Evolutionary conservation across 2,888 invertebrate genomes (phyloP).

Genomic region (Agrochola circellaris): DNA sequence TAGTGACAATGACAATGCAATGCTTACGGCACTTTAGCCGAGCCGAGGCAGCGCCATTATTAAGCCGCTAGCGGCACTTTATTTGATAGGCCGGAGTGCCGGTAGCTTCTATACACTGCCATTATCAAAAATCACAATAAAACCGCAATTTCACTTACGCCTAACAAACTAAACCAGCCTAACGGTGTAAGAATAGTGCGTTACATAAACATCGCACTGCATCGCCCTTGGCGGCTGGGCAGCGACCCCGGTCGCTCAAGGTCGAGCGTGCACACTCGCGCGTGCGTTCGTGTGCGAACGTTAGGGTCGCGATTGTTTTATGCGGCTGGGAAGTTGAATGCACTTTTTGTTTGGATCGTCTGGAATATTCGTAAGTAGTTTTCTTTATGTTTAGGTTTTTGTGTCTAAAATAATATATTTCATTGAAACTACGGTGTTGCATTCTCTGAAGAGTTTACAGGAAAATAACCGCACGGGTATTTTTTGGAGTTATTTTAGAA

Average conservation of each 20-base stretch:
- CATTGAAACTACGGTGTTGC: neutral
- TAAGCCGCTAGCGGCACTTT: too few species aligned
- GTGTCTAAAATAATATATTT: neutral
- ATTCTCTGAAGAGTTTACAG: neutral
- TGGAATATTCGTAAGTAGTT: neutral
- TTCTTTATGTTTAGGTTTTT: neutral
- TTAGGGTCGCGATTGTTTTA: constrained; percentile 50
- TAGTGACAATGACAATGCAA: too few species aligned
- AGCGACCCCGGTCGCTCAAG: constrained; percentile 80
- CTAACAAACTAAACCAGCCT: constrained; percentile 36
- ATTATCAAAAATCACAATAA: constrained; percentile 13
- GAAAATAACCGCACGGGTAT: neutral
- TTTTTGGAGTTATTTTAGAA: neutral
- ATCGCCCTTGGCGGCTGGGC: constrained; percentile 81
- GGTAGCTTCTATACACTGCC: too few species aligned
- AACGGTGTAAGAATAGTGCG: constrained; percentile 65
- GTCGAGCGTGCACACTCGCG: constrained; percentile 70
- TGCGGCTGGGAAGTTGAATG: constrained; percentile 46
- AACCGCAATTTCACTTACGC: constrained; percentile 43
- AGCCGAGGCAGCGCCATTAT: too few species aligned
- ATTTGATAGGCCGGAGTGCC: too few species aligned
- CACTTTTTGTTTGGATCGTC: constrained; percentile 41
- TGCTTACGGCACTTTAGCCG: too few species aligned
- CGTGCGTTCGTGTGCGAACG: constrained; percentile 41
- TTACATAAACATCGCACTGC: constrained; percentile 71